phyloP scores from a whole-genome alignment of 2,888 invertebrate genomes.

The Athalia rosae region DNA sequence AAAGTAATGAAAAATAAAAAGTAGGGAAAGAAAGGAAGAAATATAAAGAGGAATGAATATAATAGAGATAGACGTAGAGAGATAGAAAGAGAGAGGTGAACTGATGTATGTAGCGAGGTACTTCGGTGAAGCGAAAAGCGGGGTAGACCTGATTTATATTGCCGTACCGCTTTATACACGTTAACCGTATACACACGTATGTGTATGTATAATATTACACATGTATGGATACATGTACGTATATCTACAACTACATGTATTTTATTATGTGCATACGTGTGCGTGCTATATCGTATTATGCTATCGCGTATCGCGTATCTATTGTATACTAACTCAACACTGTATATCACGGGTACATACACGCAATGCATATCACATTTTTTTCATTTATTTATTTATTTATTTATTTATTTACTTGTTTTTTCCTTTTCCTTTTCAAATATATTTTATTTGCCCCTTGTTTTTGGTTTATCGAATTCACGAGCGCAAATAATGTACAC shows the following conservation, averaged over 20 bases:
- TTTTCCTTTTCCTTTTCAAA: neutral
- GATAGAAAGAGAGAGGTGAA: slow-evolving; percentile 24
- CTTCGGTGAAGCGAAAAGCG: neutral
- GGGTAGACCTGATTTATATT: slow-evolving; percentile 36
- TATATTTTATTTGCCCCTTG: neutral
- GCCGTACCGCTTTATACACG: slow-evolving; percentile 29
- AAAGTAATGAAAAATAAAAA: slow-evolving; percentile 11
- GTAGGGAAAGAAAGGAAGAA: slow-evolving; percentile 32
- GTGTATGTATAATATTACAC: slow-evolving; percentile 1
- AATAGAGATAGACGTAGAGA: slow-evolving; percentile 32
- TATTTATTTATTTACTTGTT: neutral
- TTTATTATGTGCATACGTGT: neutral
- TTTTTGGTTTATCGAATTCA: neutral
- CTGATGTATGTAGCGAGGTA: slow-evolving; percentile 19
- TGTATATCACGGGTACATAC: neutral
- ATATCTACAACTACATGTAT: neutral
- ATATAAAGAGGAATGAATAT: slow-evolving; percentile 31
- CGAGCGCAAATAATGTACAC: neutral
- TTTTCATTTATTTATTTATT: neutral
- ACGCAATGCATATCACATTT: neutral
- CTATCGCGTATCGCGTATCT: slow-evolving; percentile 10
- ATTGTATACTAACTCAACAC: neutral
- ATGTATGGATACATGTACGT: neutral
- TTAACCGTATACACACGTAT: slow-evolving; percentile 3
- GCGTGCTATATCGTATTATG: slow-evolving; percentile 25